A percentile compares a stretch with the other conserved stretches of the same genome.
phyloP scores from a whole-genome alignment of 2,797 vertebrate genomes.

The Megalops cyprinoides region DNA sequence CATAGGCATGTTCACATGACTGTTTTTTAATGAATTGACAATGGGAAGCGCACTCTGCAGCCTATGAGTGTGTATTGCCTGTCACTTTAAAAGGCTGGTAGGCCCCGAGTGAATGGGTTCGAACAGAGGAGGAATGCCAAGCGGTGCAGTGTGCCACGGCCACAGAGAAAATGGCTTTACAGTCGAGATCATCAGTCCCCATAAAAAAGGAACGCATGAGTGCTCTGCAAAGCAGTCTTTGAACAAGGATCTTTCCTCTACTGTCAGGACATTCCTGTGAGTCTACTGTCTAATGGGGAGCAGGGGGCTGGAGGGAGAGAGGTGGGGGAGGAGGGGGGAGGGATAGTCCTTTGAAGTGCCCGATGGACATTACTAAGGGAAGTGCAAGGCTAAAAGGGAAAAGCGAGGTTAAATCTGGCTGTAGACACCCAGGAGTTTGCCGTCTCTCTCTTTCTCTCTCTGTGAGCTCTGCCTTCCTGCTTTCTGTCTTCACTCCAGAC shows the following conservation, averaged over 20 bases:
- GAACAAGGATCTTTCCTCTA: constrained; percentile 48
- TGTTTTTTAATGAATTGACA: background rate
- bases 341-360: constrained; percentile 47
- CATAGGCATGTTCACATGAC: background rate
- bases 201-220: constrained; percentile 35
- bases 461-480: constrained; percentile 27
- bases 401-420: constrained; percentile 46
- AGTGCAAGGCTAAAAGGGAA: constrained; percentile 45
- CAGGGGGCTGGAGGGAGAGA: background rate
- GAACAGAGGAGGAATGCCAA: background rate
- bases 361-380: constrained; percentile 30
- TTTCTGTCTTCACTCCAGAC: constrained; percentile 37
- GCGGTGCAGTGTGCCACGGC: background rate
- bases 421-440: constrained; percentile 34
- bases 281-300: constrained; percentile 40
- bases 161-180: constrained; percentile 30
- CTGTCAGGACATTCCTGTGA: constrained; percentile 50
- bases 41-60: background rate
- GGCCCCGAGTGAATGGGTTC: background rate
- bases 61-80: background rate
- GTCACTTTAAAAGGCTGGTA: background rate
- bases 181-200: constrained; percentile 17
- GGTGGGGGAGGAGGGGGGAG: constrained; percentile 33
- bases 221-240: constrained; percentile 51
- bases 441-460: constrained; percentile 8